phyloP scores from a whole-genome alignment of 2,888 invertebrate species.

The Drosophila pseudotalamancana region DNA sequence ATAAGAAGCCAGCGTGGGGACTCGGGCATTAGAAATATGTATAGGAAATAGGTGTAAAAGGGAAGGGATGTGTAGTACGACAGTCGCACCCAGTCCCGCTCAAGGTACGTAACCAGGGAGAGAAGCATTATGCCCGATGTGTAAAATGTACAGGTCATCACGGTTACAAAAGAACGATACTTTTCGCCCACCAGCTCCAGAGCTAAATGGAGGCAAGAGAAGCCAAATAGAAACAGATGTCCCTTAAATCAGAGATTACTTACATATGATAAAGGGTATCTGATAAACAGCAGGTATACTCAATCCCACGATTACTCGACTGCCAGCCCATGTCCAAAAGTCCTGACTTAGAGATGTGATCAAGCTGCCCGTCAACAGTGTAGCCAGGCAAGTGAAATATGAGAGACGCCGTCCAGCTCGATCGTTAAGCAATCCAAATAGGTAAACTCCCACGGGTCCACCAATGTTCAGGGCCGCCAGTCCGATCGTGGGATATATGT shows the following conservation, averaged over 20 bases:
- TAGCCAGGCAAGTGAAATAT: conserved; percentile 93
- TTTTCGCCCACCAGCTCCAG: conserved; percentile 95
- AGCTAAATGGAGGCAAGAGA: conserved; percentile 86
- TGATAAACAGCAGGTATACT: conserved; percentile 97
- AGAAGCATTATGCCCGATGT: conserved; percentile 93
- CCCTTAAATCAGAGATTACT: conserved; percentile 82
- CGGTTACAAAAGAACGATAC: conserved; percentile 95
- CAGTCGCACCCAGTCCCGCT: conserved; percentile 93
- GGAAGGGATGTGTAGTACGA: conserved; percentile 93
- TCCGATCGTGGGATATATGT: conserved; percentile 94
- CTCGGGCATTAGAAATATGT: conserved; percentile 94
- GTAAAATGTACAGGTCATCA: conserved; percentile 96
- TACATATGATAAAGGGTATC: conserved; percentile 97
- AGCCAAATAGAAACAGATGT: neutral
- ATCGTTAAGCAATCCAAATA: conserved; percentile 94
- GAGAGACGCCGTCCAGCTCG: conserved; percentile 93
- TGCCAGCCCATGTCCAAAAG: conserved; percentile 93
- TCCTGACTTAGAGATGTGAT: conserved; percentile 91
- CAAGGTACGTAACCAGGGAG: conserved; percentile 92
- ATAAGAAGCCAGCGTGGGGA: conserved; percentile 96
- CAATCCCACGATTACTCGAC: conserved; percentile 93
- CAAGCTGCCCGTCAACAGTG: conserved; percentile 91
- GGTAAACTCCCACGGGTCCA: conserved; percentile 94
- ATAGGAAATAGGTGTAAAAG: conserved; percentile 92
- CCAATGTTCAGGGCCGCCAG: conserved; percentile 94